Evolutionary conservation across 2,888 invertebrate species (phyloP).

Genomic region (Stenotaenia linearis): DNA sequence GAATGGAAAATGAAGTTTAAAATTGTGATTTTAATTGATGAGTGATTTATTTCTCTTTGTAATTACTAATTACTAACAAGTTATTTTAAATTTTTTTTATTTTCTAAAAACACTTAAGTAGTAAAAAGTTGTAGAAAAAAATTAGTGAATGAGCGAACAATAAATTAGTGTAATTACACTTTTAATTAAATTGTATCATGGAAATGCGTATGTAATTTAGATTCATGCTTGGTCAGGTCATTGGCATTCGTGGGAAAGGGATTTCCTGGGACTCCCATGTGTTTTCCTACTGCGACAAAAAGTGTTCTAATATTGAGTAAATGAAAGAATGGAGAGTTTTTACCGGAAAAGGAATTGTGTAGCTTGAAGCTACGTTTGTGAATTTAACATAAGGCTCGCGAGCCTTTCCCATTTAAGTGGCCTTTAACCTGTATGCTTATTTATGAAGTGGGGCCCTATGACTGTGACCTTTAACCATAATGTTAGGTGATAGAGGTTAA

Average conservation of each 20-base stretch:
- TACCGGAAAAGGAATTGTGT: not conserved
- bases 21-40: too few relatives aligned
- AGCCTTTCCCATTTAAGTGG: not conserved
- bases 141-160: not conserved
- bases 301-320: not conserved
- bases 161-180: not conserved
- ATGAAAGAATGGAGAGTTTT: not conserved
- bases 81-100: too few relatives aligned
- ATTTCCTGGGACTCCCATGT: not conserved
- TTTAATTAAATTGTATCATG: not conserved
- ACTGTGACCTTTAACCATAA: not conserved
- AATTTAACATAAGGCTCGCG: not conserved
- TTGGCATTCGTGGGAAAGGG: not conserved
- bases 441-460: not conserved
- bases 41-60: too few relatives aligned
- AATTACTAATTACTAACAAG: too few relatives aligned
- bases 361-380: not conserved
- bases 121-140: not conserved
- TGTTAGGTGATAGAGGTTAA: not conserved
- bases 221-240: not conserved
- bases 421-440: not conserved
- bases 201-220: not conserved
- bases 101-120: too few relatives aligned
- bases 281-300: slow-evolving; percentile 2
- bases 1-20: too few relatives aligned